Base-by-base conservation (phyloP, 2,888 invertebrate genomes). In the Cenopis cana region DNA sequence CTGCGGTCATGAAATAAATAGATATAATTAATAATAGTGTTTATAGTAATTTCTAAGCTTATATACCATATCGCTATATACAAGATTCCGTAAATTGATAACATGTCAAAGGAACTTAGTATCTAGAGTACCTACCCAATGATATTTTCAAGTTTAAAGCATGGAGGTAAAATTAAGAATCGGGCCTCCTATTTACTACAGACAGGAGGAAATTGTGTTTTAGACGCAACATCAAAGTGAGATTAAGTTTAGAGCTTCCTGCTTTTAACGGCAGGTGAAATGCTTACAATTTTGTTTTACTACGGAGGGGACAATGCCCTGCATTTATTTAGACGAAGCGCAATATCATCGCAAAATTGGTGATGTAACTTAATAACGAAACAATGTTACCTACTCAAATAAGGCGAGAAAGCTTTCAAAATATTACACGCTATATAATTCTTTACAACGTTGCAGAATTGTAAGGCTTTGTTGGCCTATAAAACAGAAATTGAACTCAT, bases 201-300 rank as follows among this genome's bases (percentile, higher is more conserved):
- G 72, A 68, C 73, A 73, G 70, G 68, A 76, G 74, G 74, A 79
- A 76, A 80, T 78, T 79, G 74, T 70, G 69, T 75, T 78, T 75
- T 73, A 64, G 62, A 68, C 68, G 74, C 73, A 73, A 73, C 77
- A 77, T 76, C 76, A 77, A 74, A 76, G 74, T 67, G 3, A 71
- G 61, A 71, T 71, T 71, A 66, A 59, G 65, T 70, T 70, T 71
- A 60, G 36, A 67, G 71, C 65, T 66, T 71, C 66, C 71, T 66
- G 71, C 61, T 71, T 71, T 71, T 50, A 61, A 66, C 49, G 66
- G 66, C 38, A 71, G 61, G 66, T 70, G 49, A 66, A 66, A 66
- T 61, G 52, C 59, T 59, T 70, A 70, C 52, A 71, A 61, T 71
- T 61, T 71, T 29, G 49, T 55, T 71, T 71, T 60, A 61, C 60